phyloP scores from a whole-genome alignment of 2,888 invertebrate species.

The Lasioglossum lativentre region DNA sequence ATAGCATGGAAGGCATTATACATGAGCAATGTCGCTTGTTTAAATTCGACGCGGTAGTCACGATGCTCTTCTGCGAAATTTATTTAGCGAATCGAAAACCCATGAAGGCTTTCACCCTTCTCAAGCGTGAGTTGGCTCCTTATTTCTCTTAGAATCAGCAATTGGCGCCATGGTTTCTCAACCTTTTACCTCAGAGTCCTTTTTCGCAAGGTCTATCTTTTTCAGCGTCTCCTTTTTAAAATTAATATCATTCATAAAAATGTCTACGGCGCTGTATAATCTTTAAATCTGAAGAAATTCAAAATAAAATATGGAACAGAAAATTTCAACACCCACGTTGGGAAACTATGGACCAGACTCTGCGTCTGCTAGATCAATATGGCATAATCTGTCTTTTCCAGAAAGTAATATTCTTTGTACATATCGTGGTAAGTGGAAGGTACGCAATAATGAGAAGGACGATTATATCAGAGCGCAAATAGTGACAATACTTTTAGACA shows the following conservation, averaged over 20 bases:
- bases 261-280: background rate
- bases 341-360: constrained; percentile 1
- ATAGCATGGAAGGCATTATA: constrained; percentile 28
- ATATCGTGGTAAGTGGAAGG: constrained; percentile 70
- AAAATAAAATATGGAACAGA: too few species aligned
- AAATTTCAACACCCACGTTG: background rate
- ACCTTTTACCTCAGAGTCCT: background rate
- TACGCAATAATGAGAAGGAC: constrained; percentile 62
- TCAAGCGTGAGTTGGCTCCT: constrained; percentile 75
- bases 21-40: constrained; percentile 60
- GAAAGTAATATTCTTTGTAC: constrained; percentile 71
- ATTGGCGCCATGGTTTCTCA: background rate
- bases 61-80: constrained; percentile 76
- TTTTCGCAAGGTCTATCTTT: background rate
- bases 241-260: background rate
- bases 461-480: constrained; percentile 66
- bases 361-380: background rate
- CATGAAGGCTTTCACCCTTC: constrained; percentile 73
- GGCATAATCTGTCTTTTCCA: constrained; percentile 62
- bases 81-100: constrained; percentile 77
- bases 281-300: background rate
- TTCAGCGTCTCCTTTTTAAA: background rate
- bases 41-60: constrained; percentile 65
- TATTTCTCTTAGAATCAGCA: background rate
- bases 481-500: constrained; percentile 71